Percentiles rank a stretch among this genome's conserved stretches.
Evolutionary conservation across 2,888 invertebrate species (phyloP).

Genomic region (Coronaproctus castanopsis): DNA sequence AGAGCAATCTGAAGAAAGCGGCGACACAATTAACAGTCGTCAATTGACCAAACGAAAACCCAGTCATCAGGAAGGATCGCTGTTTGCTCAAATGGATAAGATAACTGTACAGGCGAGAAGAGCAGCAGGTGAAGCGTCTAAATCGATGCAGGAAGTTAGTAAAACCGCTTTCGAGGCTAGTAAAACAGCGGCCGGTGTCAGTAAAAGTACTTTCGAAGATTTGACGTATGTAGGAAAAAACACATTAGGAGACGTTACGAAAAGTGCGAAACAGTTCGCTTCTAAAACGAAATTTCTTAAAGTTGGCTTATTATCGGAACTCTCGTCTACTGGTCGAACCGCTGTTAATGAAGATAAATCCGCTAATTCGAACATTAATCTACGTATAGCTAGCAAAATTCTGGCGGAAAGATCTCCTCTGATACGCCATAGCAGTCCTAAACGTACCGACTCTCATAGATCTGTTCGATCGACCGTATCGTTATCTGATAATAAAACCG

Average conservation of each 20-base stretch:
- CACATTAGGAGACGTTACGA: slow-evolving; percentile 71
- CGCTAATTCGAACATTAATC: background rate
- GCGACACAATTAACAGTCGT: background rate
- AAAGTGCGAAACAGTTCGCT: slow-evolving; percentile 73
- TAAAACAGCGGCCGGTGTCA: slow-evolving; percentile 68
- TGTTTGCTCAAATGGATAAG: slow-evolving; percentile 77
- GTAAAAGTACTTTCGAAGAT: slow-evolving; percentile 72
- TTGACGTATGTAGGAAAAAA: slow-evolving; percentile 76
- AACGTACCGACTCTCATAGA: slow-evolving; percentile 42
- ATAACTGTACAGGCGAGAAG: slow-evolving; percentile 74
- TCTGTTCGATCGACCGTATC: slow-evolving; percentile 47
- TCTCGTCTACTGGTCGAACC: background rate
- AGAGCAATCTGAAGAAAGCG: background rate
- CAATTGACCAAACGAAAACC: slow-evolving; percentile 37
- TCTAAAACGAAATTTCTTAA: slow-evolving; percentile 66
- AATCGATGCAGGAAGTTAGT: slow-evolving; percentile 63
- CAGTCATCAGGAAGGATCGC: slow-evolving; percentile 60
- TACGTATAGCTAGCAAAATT: slow-evolving; percentile 33
- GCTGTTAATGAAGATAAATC: background rate
- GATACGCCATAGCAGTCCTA: slow-evolving; percentile 56
- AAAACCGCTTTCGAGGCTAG: slow-evolving; percentile 68
- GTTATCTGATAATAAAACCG: slow-evolving; percentile 24
- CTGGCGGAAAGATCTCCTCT: slow-evolving; percentile 75
- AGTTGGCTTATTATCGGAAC: slow-evolving; percentile 28
- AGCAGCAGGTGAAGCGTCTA: slow-evolving; percentile 62